phyloP scores from a whole-genome alignment of 2,113 vertebrate genomes.

The Myotis davidii region DNA sequence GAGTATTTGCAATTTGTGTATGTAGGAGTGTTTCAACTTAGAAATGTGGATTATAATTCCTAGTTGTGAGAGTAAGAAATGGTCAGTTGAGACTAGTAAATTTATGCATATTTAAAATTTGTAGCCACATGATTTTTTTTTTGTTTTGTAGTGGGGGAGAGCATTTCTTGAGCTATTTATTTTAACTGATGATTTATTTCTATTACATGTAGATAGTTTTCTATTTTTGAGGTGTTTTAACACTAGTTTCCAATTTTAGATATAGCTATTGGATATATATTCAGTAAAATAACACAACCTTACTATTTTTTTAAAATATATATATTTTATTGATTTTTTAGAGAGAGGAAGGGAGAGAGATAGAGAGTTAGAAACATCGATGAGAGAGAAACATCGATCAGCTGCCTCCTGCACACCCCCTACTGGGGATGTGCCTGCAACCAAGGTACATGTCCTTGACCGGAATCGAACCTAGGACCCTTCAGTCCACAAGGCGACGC shows the following conservation, averaged over 20 bases:
- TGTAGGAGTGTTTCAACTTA: neutral
- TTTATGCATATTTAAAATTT: conserved; percentile 4
- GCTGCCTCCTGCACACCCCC: too few species aligned
- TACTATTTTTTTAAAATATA: conserved; percentile 46
- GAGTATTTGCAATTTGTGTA: conserved; percentile 2
- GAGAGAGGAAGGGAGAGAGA: too few species aligned
- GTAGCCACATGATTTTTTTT: neutral
- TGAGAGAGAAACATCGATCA: too few species aligned
- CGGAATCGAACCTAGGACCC: too few species aligned
- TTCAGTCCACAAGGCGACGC: too few species aligned
- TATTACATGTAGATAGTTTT: neutral
- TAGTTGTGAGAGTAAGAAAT: neutral
- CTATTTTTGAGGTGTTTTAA: conserved; percentile 41
- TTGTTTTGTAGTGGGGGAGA: neutral
- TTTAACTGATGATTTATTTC: conserved; percentile 45
- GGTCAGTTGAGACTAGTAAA: neutral
- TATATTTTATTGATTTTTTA: too few species aligned
- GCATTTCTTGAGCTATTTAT: conserved; percentile 1
- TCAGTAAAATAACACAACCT: conserved; percentile 46
- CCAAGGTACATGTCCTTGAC: too few species aligned
- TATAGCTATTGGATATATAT: neutral
- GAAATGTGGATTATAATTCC: neutral
- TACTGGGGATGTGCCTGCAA: too few species aligned
- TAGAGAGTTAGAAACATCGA: too few species aligned
- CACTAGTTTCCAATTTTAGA: conserved; percentile 55